Conservation (phyloP, 2,888 invertebrate genomes). For the Coelopa pilipes region DNA sequence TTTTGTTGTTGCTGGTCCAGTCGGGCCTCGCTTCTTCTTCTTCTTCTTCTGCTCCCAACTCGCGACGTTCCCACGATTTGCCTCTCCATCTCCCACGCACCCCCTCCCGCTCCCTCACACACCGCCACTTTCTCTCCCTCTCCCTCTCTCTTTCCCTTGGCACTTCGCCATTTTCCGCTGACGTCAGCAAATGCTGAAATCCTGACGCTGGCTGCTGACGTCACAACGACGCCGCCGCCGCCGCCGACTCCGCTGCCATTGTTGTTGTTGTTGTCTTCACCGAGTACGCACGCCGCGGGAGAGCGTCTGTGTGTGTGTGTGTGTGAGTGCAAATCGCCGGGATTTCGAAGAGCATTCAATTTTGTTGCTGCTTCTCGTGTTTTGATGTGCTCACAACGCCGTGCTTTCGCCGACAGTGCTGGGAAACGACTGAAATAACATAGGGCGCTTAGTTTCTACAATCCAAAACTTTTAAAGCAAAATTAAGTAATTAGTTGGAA, state of each 20-base stretch:
- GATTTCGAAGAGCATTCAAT: too few species aligned
- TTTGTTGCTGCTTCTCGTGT: too few species aligned
- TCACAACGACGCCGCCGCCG: conserved; percentile 38
- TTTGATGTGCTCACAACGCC: too few species aligned
- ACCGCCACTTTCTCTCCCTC: too few species aligned
- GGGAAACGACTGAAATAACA: background rate
- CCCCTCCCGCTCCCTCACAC: too few species aligned
- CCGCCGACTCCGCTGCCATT: background rate
- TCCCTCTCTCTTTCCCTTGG: conserved; percentile 14
- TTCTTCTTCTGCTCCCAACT: background rate
- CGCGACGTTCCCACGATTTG: background rate
- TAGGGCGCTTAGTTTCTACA: too few species aligned
- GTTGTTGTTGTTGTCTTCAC: background rate
- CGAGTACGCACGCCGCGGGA: background rate
- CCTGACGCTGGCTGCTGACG: conserved; percentile 44
- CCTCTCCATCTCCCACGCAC: too few species aligned
- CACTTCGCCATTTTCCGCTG: conserved; percentile 46
- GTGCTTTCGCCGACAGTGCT: background rate
- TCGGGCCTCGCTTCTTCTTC: background rate
- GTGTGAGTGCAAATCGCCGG: background rate
- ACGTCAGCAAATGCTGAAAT: conserved; percentile 48
- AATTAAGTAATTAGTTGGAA: too few species aligned
- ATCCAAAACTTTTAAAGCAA: too few species aligned
- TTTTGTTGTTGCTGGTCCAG: too few species aligned
- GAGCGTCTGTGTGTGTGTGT: background rate